Conservation (phyloP, 2,113 vertebrate species). For the Hemiscyllium ocellatum region DNA sequence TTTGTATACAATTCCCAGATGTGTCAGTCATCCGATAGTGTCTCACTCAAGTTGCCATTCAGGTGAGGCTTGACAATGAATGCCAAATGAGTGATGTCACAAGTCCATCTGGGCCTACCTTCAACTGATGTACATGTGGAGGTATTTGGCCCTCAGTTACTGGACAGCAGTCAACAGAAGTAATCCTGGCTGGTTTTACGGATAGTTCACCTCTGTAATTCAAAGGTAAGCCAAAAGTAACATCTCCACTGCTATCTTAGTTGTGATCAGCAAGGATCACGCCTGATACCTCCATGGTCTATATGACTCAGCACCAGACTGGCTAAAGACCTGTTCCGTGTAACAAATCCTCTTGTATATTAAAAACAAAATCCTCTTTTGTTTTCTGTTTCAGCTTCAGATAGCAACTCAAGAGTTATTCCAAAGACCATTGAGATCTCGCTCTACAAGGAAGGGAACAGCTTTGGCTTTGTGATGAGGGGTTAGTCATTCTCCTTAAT, state of each 20-base stretch:
- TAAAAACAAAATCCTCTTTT: neutral
- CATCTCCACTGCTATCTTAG: neutral
- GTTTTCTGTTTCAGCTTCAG: slow-evolving; percentile 62
- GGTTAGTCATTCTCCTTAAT: slow-evolving; percentile 57
- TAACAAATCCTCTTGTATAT: neutral
- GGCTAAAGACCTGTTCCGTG: neutral
- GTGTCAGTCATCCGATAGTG: neutral
- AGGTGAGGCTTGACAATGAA: neutral
- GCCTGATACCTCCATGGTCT: neutral
- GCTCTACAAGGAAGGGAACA: slow-evolving; percentile 89
- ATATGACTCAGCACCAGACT: neutral
- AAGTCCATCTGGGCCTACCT: neutral
- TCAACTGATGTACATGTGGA: neutral
- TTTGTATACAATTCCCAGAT: neutral
- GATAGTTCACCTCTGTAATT: neutral
- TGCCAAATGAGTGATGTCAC: neutral
- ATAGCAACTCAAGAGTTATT: slow-evolving; percentile 70
- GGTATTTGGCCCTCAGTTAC: neutral
- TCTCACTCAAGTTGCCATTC: neutral
- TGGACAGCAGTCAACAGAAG: neutral
- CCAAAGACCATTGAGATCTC: slow-evolving; percentile 87
- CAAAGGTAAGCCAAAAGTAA: neutral
- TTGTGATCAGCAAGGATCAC: neutral
- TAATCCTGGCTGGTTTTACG: neutral
- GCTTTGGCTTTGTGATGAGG: slow-evolving; percentile 94